Evolutionary conservation across 1,140 invertebrate species (phyloP).

Genomic region (Zaprionus ghesquierei): DNA sequence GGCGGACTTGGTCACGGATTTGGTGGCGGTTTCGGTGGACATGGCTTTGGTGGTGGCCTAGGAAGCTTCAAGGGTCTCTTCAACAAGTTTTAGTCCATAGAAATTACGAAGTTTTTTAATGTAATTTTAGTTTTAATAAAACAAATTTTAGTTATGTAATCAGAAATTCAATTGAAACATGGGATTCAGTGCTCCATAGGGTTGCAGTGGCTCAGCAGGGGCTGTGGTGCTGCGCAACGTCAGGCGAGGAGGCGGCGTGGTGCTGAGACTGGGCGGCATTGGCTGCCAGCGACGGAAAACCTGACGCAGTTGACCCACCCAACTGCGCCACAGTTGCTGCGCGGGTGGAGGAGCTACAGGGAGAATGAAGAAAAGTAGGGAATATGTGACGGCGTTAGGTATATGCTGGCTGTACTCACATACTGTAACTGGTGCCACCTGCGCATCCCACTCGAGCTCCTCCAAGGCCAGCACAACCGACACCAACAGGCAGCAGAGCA

Average conservation of each 20-base stretch:
- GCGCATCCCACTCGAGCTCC: conserved; percentile 52
- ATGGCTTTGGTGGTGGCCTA: conserved; percentile 54
- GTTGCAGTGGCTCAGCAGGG: conserved; percentile 21
- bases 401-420: conserved; percentile 17
- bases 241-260: background rate
- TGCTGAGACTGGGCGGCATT: background rate
- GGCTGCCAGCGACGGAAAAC: conserved; percentile 15
- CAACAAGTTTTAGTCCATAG: conserved; percentile 47
- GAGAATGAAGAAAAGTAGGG: background rate
- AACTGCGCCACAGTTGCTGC: conserved; percentile 42
- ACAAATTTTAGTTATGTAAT: conserved; percentile 36
- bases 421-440: conserved; percentile 43
- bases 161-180: conserved; percentile 45
- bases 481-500: conserved; percentile 31
- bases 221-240: conserved; percentile 25
- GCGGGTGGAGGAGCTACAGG: conserved; percentile 22
- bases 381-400: background rate
- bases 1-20: conserved; percentile 41
- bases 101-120: background rate
- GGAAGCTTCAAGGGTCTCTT: conserved; percentile 63
- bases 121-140: conserved; percentile 12
- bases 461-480: conserved; percentile 11
- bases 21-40: conserved; percentile 54
- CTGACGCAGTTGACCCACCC: conserved; percentile 38
- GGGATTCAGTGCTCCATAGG: conserved; percentile 62